Evolutionary conservation across 2,888 invertebrate genomes (phyloP).

Genomic region (Cosmopolites sordidus): DNA sequence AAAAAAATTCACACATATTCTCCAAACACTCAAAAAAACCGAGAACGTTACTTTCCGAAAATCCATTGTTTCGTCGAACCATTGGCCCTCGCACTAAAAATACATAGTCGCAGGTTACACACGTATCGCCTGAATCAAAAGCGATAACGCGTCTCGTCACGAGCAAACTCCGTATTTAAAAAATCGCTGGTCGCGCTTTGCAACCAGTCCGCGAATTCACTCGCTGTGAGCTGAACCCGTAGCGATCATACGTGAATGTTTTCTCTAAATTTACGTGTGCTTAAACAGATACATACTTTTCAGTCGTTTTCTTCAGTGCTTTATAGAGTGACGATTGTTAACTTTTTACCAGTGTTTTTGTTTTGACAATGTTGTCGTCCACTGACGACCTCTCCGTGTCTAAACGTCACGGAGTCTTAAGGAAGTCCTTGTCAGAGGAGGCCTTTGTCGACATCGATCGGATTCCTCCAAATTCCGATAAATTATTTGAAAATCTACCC

Average conservation of each 20-base stretch:
- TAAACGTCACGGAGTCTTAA: conserved; percentile 35
- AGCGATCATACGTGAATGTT: no score
- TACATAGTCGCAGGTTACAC: conserved; percentile 1
- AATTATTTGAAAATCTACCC: conserved; percentile 44
- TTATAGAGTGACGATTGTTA: neutral
- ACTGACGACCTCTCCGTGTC: conserved; percentile 35
- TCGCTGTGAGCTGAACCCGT: neutral
- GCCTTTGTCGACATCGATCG: conserved; percentile 38
- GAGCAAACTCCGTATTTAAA: conserved; percentile 21
- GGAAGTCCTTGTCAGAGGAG: conserved; percentile 37
- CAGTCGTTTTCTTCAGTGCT: neutral
- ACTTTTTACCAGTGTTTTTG: conserved; percentile 6
- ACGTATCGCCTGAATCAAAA: conserved; percentile 11
- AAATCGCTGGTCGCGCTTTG: conserved; percentile 8
- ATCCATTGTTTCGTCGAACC: neutral
- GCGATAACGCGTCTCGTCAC: conserved; percentile 23
- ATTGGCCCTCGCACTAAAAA: conserved; percentile 10
- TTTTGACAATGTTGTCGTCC: conserved; percentile 38
- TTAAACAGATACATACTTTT: neutral
- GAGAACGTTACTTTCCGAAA: neutral
- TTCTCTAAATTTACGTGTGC: neutral
- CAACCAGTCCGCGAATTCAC: conserved; percentile 11
- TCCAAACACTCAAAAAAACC: no score
- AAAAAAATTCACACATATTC: no score
- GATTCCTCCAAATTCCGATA: conserved; percentile 44